Evolutionary conservation across 2,888 invertebrate genomes (phyloP), one percentile per base, ranked within the genome.

Genomic region (Bombyx huttoni): DNA sequence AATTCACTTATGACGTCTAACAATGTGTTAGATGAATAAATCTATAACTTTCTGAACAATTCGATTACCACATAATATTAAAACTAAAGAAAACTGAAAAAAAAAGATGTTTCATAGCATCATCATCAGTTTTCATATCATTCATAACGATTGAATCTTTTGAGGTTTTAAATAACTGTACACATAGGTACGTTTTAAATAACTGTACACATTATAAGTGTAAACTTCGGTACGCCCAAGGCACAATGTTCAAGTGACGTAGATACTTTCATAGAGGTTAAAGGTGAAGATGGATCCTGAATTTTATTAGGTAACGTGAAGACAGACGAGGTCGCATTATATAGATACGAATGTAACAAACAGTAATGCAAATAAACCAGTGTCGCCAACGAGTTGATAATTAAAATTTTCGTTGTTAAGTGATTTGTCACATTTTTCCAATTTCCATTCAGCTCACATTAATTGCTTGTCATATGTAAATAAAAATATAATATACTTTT

Each of bases 181-280:
- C 24, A n/a, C n/a, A n/a, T n/a, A n/a, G n/a, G n/a, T n/a, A n/a
- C n/a, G 24, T 24, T 24, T 24, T 24, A 24, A 24, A 24, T 24
- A 24, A 24, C 24, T 24, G 24, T 24, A 5, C 12, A 40, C 40
- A 40, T 10, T 7, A 10, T 40, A 10, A 7, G 40, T 6, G 7
- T 12, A 12, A 40, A 7, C 8, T 40, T 10, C 12, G 40, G 9
- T 12, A 40, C 40, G 40, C 8, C 8, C 3, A 8, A 40, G 12
- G 40, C 40, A 49, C 13, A 51, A 10, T 50, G 53, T 49, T 33
- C 12, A 51, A 52, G 46, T 50, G 55, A 53, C 40, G 40, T 40
- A 55, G 57, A 56, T 58, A 64, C 73, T 75, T 71, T 75, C 73
- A 57, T 71, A 64, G 62, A 67, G 73, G 73, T 71, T 70, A 70